Base-by-base conservation (phyloP, 1,140 invertebrate genomes). In the Tetramorium simillimum region DNA sequence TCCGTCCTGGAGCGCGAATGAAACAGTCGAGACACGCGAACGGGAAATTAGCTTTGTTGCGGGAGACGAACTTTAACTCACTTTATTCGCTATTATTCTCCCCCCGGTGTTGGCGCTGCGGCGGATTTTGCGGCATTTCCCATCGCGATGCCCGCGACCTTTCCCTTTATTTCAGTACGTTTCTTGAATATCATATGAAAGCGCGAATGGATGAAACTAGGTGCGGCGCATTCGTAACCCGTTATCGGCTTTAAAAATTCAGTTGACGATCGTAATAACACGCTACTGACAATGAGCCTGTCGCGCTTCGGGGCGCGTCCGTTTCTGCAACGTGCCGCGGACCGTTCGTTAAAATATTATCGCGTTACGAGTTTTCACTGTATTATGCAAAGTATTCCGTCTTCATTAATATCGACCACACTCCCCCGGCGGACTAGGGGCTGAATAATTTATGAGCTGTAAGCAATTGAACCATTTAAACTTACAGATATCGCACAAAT, bases 71-170 rank as follows among this genome's bases (percentile, higher is more conserved):
- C 73, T 86, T 86, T 86, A 73, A 88, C 76, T 86, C 75, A 67
- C 86, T 87, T 87, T 85, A 75, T 88, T 88, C 73, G 49, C 69
- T 73, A 84, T 84, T 84, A 84, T 84, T 84, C 80, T 75, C 40
- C n/a, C 46, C 21, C 14, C 18, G 37, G 40, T 62, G 58, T 75
- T 60, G 40, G 43, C 53, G 51, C 43, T 75, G 69, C 80, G 69
- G 40, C 53, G 40, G 69, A 84, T 75, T 75, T 84, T 84, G 69
- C 69, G 69, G 80, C 46, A 24, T 46, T 81, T 58, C 62, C 21
- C 62, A 81, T 77, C 46, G 70, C 40, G 58, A 84, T 73, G 69
- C 43, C 12, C 75, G 73, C 62, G 58, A 81, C 51, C 51, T 60
- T 82, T 81, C 46, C 37, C 37, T 67, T 37, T 43, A 77, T 33